Conservation (phyloP, 2,888 invertebrate genomes). For the Athalia rosae region DNA sequence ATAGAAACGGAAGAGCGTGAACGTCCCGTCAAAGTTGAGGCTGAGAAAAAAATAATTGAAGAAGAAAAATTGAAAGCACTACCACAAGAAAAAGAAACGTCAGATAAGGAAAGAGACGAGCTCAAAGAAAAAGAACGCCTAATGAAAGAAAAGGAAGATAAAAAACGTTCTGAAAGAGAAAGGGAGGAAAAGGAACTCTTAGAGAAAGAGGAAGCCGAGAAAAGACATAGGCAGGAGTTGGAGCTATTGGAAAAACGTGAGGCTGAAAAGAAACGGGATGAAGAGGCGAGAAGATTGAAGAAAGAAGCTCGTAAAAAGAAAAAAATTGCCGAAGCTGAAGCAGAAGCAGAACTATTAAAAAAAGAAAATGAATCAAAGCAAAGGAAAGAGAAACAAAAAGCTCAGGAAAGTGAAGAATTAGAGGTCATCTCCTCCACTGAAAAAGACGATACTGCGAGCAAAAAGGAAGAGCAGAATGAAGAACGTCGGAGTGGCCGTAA, state of each 20-base stretch:
- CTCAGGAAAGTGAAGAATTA: constrained; percentile 59
- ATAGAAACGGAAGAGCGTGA: constrained; percentile 34
- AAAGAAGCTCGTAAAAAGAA: constrained; percentile 44
- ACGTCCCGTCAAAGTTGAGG: constrained; percentile 40
- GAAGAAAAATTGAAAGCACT: constrained; percentile 36
- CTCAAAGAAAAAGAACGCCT: constrained; percentile 47
- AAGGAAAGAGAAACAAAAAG: constrained; percentile 51
- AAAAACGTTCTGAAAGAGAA: constrained; percentile 55
- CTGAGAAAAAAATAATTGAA: constrained; percentile 47
- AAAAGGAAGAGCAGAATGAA: constrained; percentile 52
- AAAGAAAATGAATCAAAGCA: constrained; percentile 14
- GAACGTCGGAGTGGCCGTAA: constrained; percentile 56
- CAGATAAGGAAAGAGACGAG: constrained; percentile 47
- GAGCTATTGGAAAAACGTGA: constrained; percentile 54
- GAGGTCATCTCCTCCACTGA: constrained; percentile 69
- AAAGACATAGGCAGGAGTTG: constrained; percentile 41
- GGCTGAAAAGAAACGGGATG: constrained; percentile 17
- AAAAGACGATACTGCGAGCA: constrained; percentile 57
- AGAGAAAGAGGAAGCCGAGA: constrained; percentile 51
- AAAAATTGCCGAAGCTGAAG: constrained; percentile 6
- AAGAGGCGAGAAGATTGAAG: constrained; percentile 42
- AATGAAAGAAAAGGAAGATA: constrained; percentile 49
- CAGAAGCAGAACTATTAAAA: constrained; percentile 50
- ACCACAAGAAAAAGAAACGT: constrained; percentile 10
- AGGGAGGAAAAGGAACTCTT: constrained; percentile 45